These are phyloP conservation scores for Alviniconcha marisindica DNA, from an alignment of 1,140 invertebrate genomes.

Conservation along the genomic window DNA sequence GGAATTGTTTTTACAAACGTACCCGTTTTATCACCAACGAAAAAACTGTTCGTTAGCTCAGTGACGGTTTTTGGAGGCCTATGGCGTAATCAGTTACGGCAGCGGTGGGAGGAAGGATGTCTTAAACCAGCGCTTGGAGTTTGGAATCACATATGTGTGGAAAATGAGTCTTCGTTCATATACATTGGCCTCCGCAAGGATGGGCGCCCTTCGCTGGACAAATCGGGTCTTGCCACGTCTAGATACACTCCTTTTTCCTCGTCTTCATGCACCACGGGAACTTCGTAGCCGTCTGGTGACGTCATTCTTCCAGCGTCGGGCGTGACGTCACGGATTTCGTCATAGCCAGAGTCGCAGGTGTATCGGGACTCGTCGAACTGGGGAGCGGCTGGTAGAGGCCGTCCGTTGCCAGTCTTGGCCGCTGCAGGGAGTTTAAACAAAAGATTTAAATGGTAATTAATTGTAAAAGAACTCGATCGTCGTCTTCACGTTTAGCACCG, in stretches of 20 bases:
- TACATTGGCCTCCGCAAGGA: background rate
- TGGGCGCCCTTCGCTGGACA: background rate
- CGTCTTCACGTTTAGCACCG: too few relatives aligned
- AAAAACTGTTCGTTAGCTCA: too few relatives aligned
- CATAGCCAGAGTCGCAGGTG: slow-evolving; percentile 33
- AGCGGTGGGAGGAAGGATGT: too few relatives aligned
- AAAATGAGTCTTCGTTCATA: slow-evolving; percentile 23
- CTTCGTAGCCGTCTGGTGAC: slow-evolving; percentile 36
- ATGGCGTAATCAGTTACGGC: too few relatives aligned
- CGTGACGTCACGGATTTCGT: slow-evolving; percentile 39
- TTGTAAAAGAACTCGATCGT: too few relatives aligned
- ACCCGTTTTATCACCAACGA: too few relatives aligned
- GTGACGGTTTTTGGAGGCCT: too few relatives aligned
- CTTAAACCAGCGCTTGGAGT: too few relatives aligned
- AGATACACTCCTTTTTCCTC: slow-evolving; percentile 33
- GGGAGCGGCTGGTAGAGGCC: slow-evolving; percentile 28
- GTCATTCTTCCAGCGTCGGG: background rate
- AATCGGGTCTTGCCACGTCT: slow-evolving; percentile 20
- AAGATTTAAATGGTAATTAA: too few relatives aligned
- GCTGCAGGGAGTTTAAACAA: too few relatives aligned
- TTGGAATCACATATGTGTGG: slow-evolving; percentile 21
- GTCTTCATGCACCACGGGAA: slow-evolving; percentile 24
- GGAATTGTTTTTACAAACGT: too few relatives aligned
- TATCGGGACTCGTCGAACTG: background rate
- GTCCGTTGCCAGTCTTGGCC: background rate